Evolutionary conservation across 2,888 invertebrate species (phyloP), one percentile per base, ranked within the genome.

Genomic region (Aricia artaxerxes): DNA sequence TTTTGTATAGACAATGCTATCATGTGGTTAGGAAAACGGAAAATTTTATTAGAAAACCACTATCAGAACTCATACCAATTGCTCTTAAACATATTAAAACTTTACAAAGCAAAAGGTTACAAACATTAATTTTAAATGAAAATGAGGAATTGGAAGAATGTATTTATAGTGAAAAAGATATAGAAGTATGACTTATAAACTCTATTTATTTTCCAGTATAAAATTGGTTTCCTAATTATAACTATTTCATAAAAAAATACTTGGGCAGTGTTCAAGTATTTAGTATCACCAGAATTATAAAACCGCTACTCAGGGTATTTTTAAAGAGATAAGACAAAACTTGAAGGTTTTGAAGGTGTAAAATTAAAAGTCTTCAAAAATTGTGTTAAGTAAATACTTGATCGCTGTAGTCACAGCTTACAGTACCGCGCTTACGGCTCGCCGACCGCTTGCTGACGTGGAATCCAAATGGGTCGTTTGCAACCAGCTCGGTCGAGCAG

Each of bases 81-180:
- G 88, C 84, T 31, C 83, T 90, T 16, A 82, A 79, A 79, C 82
- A 84, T 16, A 83, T 84, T 79, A 79, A 80, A 11, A 72, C n/a
- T 40, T 80, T 64, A 60, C 82, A 77, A 13, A 88, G 88, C 82
- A 88, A 85, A 80, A 86, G 91, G 73, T 83, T 92, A 61, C 89
- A 84, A 85, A 90, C 87, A 13, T 84, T 92, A 78, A 80, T 78
- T 73, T 81, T 91, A 2, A 87, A 90, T 85, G 79, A 87, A 80
- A 79, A 89, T 61, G 86, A 88, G 13, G 82, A 85, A 40, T 83
- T 92, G 78, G 84, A 87, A 85, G 69, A 80, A 24, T 82, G 87
- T 40, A 82, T 77, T 57, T 84, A 88, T 78, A 79, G 83, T 73
- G 75, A 82, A 61, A 81, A 80, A 80, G 44, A 77, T 72, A 75